phyloP scores from a whole-genome alignment of 2,113 vertebrate species.

The Calyptommatus sinebrachiatus region DNA sequence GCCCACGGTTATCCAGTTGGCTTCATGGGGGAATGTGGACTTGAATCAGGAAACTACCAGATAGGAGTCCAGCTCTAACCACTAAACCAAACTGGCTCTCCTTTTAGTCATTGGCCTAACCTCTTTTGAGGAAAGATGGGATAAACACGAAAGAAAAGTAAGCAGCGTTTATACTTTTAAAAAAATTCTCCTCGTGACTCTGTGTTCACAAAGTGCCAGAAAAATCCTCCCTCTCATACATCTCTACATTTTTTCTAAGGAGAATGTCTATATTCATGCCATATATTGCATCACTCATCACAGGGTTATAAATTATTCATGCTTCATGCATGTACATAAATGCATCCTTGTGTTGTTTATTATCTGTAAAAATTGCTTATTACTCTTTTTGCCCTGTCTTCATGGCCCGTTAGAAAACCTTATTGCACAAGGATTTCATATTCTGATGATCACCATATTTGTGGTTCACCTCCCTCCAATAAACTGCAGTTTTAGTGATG shows the following conservation, averaged over 20 bases:
- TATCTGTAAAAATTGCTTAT: neutral
- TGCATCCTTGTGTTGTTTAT: neutral
- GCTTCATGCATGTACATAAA: constrained; percentile 6
- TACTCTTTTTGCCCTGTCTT: neutral
- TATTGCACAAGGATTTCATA: constrained; percentile 5
- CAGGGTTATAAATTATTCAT: constrained; percentile 4
- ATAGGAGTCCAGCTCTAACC: too few relatives aligned
- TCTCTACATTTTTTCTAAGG: neutral
- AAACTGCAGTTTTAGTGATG: constrained; percentile 25
- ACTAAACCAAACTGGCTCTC: too few relatives aligned
- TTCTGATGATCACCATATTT: neutral
- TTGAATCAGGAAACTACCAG: too few relatives aligned
- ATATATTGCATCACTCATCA: neutral
- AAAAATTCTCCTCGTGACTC: constrained; percentile 15
- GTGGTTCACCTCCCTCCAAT: neutral
- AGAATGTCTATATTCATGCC: neutral
- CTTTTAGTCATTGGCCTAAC: too few relatives aligned
- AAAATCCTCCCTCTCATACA: neutral
- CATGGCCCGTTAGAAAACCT: constrained; percentile 14
- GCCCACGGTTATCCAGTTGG: too few relatives aligned
- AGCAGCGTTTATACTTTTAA: constrained; percentile 36
- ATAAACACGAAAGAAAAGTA: too few relatives aligned
- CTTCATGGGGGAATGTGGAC: too few relatives aligned
- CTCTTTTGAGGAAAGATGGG: too few relatives aligned
- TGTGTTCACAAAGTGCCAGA: neutral